These are phyloP conservation scores for Ctenochaetus hawaiiensis DNA, from an alignment of 2,797 vertebrate genomes.

Conservation along the genomic window DNA sequence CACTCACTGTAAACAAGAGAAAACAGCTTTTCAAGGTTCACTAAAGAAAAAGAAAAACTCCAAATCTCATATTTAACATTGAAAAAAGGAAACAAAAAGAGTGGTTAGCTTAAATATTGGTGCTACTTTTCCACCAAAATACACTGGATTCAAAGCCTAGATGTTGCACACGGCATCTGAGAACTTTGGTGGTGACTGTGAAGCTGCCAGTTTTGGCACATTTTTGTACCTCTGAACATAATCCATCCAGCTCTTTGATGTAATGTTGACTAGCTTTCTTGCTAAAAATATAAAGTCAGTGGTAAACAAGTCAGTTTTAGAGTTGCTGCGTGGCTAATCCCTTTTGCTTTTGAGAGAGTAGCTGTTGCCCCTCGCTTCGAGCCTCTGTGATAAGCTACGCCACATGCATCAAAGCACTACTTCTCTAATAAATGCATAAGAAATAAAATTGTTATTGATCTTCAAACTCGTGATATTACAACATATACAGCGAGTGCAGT, in stretches of 20 bases:
- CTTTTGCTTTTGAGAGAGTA: constrained; percentile 11
- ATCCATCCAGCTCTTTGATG: neutral
- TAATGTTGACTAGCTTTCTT: neutral
- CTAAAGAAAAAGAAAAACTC: too few relatives aligned
- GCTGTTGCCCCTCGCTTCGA: neutral
- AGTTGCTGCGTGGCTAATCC: constrained; percentile 6
- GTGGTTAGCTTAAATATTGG: neutral
- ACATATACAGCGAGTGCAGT: constrained; percentile 16
- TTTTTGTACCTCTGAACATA: neutral
- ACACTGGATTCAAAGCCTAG: neutral
- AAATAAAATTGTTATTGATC: neutral
- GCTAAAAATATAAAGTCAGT: constrained; percentile 9
- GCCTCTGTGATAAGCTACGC: constrained; percentile 9
- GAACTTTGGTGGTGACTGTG: neutral
- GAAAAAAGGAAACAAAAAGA: neutral
- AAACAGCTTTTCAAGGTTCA: too few relatives aligned
- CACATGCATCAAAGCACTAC: constrained; percentile 7
- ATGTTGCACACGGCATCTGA: neutral
- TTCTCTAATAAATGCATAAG: constrained; percentile 29
- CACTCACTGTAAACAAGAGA: too few relatives aligned
- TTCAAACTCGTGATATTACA: neutral
- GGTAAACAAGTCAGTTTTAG: neutral
- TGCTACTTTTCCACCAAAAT: neutral
- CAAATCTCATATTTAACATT: neutral
- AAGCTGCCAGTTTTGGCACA: neutral